Percentiles rank a stretch among this genome's conserved stretches.
phyloP scores from a whole-genome alignment of 2,113 vertebrate genomes.

The Alaudala cheleensis region DNA sequence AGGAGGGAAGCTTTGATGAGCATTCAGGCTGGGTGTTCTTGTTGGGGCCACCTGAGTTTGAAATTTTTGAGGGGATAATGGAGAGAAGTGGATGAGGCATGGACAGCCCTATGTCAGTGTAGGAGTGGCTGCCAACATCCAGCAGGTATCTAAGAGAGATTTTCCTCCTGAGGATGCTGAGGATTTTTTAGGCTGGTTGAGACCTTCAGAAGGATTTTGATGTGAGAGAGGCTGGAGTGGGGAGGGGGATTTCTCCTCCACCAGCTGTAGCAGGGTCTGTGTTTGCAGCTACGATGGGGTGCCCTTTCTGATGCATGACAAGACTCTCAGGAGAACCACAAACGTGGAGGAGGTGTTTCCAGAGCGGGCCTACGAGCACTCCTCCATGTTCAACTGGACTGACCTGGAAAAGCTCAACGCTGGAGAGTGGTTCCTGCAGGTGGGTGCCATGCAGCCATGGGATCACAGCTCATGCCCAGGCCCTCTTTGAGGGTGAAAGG shows the following conservation, averaged over 20 bases:
- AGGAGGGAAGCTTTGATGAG: not conserved
- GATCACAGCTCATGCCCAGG: not conserved
- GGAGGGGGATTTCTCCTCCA: not conserved
- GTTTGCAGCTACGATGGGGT: constrained; percentile 86
- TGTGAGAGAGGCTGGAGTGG: not conserved
- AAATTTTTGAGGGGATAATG: not conserved
- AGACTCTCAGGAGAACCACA: constrained; percentile 88
- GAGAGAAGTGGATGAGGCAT: not conserved
- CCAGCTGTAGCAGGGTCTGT: not conserved
- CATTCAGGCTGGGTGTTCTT: not conserved
- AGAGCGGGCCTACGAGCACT: constrained; percentile 74
- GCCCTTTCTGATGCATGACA: constrained; percentile 92
- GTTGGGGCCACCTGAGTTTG: rapidly evolving
- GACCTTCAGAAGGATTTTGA: not conserved
- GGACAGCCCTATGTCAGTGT: not conserved
- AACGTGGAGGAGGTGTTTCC: constrained; percentile 84
- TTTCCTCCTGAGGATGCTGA: not conserved
- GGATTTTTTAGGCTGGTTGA: rapidly evolving
- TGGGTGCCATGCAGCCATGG: not conserved
- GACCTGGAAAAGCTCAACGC: constrained; percentile 89
- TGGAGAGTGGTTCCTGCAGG: constrained; percentile 93
- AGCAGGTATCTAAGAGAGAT: not conserved
- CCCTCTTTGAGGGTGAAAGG: not conserved
- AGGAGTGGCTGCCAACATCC: not conserved
- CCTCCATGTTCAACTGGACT: constrained; percentile 93